Evolutionary conservation across 2,888 invertebrate genomes (phyloP), one percentile per base, ranked within the genome.

Genomic region (Bombyx huttoni): DNA sequence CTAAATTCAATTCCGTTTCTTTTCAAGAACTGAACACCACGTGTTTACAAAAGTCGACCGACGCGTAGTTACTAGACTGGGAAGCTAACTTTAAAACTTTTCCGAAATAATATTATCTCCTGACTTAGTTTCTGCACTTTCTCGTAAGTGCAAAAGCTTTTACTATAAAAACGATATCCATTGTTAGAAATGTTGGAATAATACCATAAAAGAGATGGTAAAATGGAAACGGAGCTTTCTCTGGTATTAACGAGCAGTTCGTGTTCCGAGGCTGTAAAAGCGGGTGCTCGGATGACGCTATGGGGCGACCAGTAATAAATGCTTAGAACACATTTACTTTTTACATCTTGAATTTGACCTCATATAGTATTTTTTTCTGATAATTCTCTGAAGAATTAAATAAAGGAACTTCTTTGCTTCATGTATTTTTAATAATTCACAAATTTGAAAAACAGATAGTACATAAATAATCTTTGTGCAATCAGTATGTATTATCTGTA

Each of bases 1-100:
- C 57, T 81, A 67, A 65, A 81, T 80, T 68, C 75, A 83, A 78
- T 79, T 73, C 74, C 3, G 40, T 40, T 40, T 40, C 6, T 40
- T 40, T 12, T 24, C 3, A 24, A 24, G 12, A 40, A 12, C 40
- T 40, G 62, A 71, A 69, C 71, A 73, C 77, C 85, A 84, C 84
- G 83, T 87, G 87, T 85, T 84, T 81, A 78, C 76, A 74, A 65
- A 74, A 69, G 73, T 68, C 71, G 74, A 72, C 75, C 75, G 70
- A 70, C 73, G 73, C 66, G 75, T 77, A 77, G 6, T 12, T 40
- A 40, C 78, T 80, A 75, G 70, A 72, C 68, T 61, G 58, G 65
- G 63, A 61, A 69, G 62, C 72, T 68, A 77, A 75, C 75, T 78
- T 76, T 59, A 40, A 75, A 81, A 84, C 69, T 80, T 81, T 78